phyloP scores from a whole-genome alignment of 2,888 invertebrate species.

The Selenia dentaria region DNA sequence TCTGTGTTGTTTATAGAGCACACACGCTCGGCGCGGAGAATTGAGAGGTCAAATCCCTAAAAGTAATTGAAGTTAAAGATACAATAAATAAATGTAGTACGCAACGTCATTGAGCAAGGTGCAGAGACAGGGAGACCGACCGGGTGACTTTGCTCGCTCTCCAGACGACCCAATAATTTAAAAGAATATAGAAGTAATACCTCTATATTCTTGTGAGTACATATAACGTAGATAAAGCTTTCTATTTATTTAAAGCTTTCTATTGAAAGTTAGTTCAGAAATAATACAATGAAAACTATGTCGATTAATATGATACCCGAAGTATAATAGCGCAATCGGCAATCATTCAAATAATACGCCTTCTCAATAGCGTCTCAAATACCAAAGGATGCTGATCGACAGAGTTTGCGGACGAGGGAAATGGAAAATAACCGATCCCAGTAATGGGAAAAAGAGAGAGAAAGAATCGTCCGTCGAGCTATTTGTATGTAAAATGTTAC shows the following conservation, averaged over 20 bases:
- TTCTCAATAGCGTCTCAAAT: slow-evolving; percentile 6
- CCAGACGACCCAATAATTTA: slow-evolving; percentile 70
- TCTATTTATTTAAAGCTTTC: too few species aligned
- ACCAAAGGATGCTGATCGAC: slow-evolving; percentile 32
- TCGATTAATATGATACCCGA: too few species aligned
- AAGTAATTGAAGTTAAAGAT: slow-evolving; percentile 36
- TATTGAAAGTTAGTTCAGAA: too few species aligned
- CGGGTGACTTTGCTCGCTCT: slow-evolving; percentile 73
- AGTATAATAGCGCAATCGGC: too few species aligned
- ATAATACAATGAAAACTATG: too few species aligned
- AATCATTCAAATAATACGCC: slow-evolving; percentile 19
- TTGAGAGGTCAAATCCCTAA: slow-evolving; percentile 33
- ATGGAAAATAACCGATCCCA: slow-evolving; percentile 57
- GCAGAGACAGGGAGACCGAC: slow-evolving; percentile 57
- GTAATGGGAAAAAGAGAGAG: slow-evolving; percentile 52
- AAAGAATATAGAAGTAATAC: slow-evolving; percentile 50
- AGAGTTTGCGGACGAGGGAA: slow-evolving; percentile 52
- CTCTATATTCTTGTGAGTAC: too few species aligned
- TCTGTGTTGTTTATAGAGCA: slow-evolving; percentile 25
- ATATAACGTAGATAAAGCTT: too few species aligned
- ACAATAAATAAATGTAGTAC: slow-evolving; percentile 40
- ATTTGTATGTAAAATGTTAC: slow-evolving; percentile 54
- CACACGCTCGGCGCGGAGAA: slow-evolving; percentile 22
- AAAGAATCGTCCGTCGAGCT: slow-evolving; percentile 52
- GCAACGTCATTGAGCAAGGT: slow-evolving; percentile 50